A percentile compares a stretch with the other conserved stretches of the same genome.
Evolutionary conservation across 1,140 invertebrate genomes (phyloP).

Genomic region (Homarus americanus): DNA sequence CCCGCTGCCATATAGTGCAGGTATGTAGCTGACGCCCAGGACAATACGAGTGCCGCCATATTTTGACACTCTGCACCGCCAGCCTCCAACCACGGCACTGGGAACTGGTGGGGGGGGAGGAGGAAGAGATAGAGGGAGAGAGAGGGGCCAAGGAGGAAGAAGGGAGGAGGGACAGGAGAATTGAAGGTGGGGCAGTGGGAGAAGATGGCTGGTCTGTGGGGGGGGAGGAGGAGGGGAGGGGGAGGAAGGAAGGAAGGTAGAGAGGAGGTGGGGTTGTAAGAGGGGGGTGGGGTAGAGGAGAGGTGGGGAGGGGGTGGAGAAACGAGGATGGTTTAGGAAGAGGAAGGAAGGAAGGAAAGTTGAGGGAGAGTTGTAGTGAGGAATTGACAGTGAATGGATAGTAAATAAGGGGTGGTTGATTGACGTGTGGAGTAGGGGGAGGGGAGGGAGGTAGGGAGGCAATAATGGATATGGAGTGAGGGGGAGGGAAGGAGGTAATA

Average conservation of each 20-base stretch:
- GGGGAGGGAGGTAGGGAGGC: neutral
- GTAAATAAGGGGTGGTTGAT: neutral
- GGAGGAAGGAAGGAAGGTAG: neutral
- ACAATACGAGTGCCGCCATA: slow-evolving; percentile 51
- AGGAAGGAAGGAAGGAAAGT: neutral
- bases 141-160: neutral
- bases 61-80: slow-evolving; percentile 58
- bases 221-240: neutral
- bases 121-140: neutral
- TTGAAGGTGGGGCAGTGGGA: neutral
- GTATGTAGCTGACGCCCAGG: slow-evolving; percentile 33
- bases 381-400: neutral
- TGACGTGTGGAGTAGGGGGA: neutral
- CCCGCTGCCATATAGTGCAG: slow-evolving; percentile 40
- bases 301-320: neutral
- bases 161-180: neutral
- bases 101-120: neutral
- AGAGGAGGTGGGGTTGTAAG: too few relatives aligned
- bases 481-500: too few relatives aligned
- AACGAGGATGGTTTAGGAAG: too few relatives aligned
- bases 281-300: neutral
- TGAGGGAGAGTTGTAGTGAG: neutral
- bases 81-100: slow-evolving; percentile 36
- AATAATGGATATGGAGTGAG: neutral
- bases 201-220: neutral